Evolutionary conservation across 2,797 vertebrate genomes (phyloP).

Genomic region (Gobionotothen gibberifrons): DNA sequence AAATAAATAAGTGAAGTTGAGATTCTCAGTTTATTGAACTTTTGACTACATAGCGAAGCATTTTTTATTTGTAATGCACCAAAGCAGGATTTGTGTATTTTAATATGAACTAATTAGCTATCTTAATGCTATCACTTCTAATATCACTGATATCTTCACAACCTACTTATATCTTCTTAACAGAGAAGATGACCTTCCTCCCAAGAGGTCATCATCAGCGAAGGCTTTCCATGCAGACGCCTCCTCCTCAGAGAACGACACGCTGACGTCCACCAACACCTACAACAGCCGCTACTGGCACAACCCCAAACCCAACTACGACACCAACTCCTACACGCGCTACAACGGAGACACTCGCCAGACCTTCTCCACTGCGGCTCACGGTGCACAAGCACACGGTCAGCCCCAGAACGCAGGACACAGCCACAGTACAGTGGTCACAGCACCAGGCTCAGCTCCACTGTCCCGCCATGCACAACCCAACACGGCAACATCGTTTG

Average conservation of each 20-base stretch:
- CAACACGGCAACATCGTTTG: constrained; percentile 75
- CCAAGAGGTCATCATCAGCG: constrained; percentile 88
- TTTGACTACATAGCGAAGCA: background rate
- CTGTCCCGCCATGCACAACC: constrained; percentile 72
- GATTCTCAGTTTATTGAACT: background rate
- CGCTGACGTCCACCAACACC: constrained; percentile 96
- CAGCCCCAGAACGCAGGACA: constrained; percentile 74
- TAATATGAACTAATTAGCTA: constrained; percentile 15
- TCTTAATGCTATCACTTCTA: constrained; percentile 5
- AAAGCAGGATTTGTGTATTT: constrained; percentile 17
- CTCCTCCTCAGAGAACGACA: constrained; percentile 97
- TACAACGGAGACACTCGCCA: constrained; percentile 92
- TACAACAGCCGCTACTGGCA: constrained; percentile 98
- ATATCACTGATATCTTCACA: constrained; percentile 10
- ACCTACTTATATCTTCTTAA: constrained; percentile 24
- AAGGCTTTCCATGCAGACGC: constrained; percentile 95
- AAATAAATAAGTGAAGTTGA: background rate
- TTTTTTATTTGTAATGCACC: constrained; percentile 26
- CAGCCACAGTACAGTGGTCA: constrained; percentile 73
- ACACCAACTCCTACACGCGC: constrained; percentile 90
- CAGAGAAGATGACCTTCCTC: constrained; percentile 98
- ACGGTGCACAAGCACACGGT: constrained; percentile 56
- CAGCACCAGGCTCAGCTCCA: constrained; percentile 80
- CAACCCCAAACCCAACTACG: constrained; percentile 89
- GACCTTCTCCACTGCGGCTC: constrained; percentile 85